A percentile compares a stretch with the other conserved stretches of the same genome.
These are phyloP conservation scores for Malurus elegans DNA, from an alignment of 2,113 vertebrate genomes.

Conservation along the genomic window DNA sequence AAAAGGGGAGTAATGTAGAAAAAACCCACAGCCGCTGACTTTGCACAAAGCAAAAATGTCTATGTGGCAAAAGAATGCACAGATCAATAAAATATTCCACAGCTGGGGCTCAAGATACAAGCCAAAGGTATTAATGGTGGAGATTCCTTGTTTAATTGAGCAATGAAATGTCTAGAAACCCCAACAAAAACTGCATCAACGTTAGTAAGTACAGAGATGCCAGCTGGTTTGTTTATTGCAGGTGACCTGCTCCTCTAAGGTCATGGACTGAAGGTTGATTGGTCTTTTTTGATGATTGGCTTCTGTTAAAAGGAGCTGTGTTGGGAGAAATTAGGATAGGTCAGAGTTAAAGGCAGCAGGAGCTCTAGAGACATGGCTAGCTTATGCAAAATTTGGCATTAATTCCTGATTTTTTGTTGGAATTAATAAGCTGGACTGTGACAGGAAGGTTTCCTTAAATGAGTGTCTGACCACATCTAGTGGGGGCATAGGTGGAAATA, in stretches of 20 bases:
- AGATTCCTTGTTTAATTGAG: not conserved
- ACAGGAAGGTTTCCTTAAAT: not conserved
- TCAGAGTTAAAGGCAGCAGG: not conserved
- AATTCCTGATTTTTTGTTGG: not conserved
- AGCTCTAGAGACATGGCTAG: not conserved
- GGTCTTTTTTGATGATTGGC: not conserved
- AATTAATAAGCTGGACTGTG: not conserved
- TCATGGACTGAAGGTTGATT: not conserved
- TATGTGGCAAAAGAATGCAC: not conserved
- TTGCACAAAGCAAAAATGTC: not conserved
- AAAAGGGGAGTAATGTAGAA: not conserved
- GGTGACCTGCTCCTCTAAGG: not conserved
- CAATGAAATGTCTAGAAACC: not conserved
- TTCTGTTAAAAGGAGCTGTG: not conserved
- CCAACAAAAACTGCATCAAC: not conserved
- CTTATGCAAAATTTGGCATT: not conserved
- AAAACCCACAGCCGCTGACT: not conserved
- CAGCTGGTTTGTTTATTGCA: not conserved
- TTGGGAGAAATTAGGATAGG: not conserved
- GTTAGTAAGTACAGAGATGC: fast-evolving
- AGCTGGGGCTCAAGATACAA: not conserved
- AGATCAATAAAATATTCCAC: not conserved
- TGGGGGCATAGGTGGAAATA: not conserved
- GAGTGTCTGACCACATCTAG: not conserved
- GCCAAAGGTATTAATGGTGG: not conserved